Evolutionary conservation across 2,888 invertebrate genomes (phyloP).

Genomic region (Ceriagrion tenellum): DNA sequence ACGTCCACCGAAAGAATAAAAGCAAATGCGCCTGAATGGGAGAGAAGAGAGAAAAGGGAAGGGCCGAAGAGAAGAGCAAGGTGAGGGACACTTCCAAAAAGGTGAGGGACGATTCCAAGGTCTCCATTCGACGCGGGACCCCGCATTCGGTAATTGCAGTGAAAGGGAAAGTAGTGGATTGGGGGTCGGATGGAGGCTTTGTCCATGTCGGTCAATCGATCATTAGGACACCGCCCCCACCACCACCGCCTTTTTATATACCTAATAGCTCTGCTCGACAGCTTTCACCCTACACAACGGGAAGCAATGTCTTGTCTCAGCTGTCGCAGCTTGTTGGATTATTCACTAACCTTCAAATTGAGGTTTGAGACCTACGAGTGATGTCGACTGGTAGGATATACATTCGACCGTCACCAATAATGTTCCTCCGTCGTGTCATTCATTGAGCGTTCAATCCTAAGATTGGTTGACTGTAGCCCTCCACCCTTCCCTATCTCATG

Average conservation of each 20-base stretch:
- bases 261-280: background rate
- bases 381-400: too few relatives aligned
- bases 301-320: too few relatives aligned
- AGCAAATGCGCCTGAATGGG: background rate
- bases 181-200: background rate
- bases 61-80: background rate
- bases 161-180: background rate
- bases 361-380: too few relatives aligned
- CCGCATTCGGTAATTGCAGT: background rate
- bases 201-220: background rate
- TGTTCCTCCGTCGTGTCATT: too few relatives aligned
- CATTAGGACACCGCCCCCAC: background rate
- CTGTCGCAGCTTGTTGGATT: too few relatives aligned
- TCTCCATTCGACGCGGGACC: background rate
- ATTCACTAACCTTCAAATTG: too few relatives aligned
- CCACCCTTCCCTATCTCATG: too few relatives aligned
- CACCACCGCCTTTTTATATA: background rate
- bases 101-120: background rate
- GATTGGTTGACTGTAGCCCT: too few relatives aligned
- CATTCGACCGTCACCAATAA: too few relatives aligned
- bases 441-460: too few relatives aligned
- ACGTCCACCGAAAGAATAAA: background rate
- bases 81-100: background rate
- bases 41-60: background rate
- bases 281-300: too few relatives aligned